Conservation (phyloP, 2,888 invertebrate species). For the Acanthosoma haemorrhoidale region DNA sequence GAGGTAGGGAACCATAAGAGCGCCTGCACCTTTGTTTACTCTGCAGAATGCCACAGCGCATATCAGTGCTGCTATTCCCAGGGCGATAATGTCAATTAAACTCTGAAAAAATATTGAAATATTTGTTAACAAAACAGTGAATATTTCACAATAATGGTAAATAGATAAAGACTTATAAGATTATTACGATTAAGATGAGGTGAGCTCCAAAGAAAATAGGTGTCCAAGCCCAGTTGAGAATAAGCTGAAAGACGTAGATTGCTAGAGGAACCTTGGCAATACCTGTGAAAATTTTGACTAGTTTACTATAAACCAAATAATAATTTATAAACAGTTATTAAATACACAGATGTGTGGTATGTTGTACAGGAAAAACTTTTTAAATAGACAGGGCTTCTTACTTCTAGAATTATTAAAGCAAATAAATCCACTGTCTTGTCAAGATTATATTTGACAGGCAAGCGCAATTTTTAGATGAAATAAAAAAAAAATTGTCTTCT, state of each 20-base stretch:
- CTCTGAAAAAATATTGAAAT: slow-evolving; percentile 58
- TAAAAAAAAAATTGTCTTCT: no score
- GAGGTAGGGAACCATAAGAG: slow-evolving; percentile 67
- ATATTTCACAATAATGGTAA: neutral
- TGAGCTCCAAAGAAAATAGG: slow-evolving; percentile 65
- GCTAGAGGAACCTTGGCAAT: slow-evolving; percentile 60
- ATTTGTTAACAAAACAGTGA: slow-evolving; percentile 27
- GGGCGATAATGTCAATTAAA: slow-evolving; percentile 55
- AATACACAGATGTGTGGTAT: no score
- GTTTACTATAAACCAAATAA: no score
- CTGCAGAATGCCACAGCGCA: slow-evolving; percentile 57
- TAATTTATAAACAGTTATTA: no score
- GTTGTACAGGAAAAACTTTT: no score
- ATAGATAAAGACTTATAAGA: neutral
- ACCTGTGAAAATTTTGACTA: slow-evolving; percentile 52
- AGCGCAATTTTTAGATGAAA: no score
- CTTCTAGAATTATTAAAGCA: no score
- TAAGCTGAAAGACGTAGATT: slow-evolving; percentile 67
- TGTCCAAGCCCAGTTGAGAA: slow-evolving; percentile 79
- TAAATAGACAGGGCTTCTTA: no score
- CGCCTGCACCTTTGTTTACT: slow-evolving; percentile 60
- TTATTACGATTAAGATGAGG: slow-evolving; percentile 49
- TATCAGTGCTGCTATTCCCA: slow-evolving; percentile 56
- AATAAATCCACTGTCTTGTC: no score
- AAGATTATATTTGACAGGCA: no score